Base-by-base conservation (phyloP, 2,113 vertebrate species). In the Nyctereutes procyonoides region DNA sequence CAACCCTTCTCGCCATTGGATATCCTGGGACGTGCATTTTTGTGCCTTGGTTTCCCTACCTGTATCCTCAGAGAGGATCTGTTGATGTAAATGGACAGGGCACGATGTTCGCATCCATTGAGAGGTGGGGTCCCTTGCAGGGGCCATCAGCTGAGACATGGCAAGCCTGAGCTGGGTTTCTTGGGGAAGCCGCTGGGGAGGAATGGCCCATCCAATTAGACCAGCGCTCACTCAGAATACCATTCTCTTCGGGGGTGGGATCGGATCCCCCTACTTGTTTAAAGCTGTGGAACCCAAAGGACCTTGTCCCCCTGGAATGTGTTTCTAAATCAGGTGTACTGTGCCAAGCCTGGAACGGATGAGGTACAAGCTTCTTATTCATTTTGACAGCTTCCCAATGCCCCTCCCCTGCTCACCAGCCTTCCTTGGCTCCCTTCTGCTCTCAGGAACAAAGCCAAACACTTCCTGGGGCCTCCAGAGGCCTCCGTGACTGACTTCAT, bases 21-120 rank as follows among this genome's bases (percentile, higher is more conserved):
- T 51, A 43, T 56, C 53, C 48, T 16, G 62, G 12, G n/a, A 4
- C 0, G 0, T 1, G 2, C 1, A n/a, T 56, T 79, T 51, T 16
- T 0, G 32, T 69, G 82, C 92, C 81, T 93, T 22, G 0, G 58
- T 71, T 83, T 95, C 65, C 86, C 81, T 10, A 14, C 19, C 30
- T 16, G 6, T 55, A 30, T 38, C 89, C 67, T 76, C 81, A 69
- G 63, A 28, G 69, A 76, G 81, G n/a, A 67, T 53, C 62, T 10
- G 1, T 3, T 20, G 55, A 30, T 71, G 28, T 12, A 19, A 65
- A 30, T 2, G 4, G 11, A 1, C 12, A 2, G 48, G 56, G 16
- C 9, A 5, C 0, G 0, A 2, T 14, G 32, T 14, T 55, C 86
- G 30, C 2, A 0, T 12, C 53, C 14, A 0, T 5, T n/a, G 8